Conservation (phyloP, 2,113 vertebrate species). For the Meleagris gallopavo region DNA sequence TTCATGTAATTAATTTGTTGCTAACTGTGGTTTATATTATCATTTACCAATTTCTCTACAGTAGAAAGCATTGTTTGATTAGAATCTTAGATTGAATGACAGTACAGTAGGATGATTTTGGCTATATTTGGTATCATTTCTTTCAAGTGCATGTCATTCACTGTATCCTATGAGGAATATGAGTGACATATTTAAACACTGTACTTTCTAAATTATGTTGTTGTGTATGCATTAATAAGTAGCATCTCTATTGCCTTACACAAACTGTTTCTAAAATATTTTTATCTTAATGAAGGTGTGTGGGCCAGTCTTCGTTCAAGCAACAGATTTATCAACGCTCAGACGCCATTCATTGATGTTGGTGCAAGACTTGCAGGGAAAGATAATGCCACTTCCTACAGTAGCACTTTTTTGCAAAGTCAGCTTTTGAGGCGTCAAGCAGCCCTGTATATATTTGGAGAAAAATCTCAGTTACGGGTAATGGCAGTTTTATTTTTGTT, state of each 20-base stretch:
- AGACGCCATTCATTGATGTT: constrained; percentile 82
- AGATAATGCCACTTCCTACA: constrained; percentile 85
- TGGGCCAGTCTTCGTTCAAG: constrained; percentile 97
- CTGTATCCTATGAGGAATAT: neutral
- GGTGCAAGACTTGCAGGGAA: constrained; percentile 90
- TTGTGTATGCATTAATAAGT: neutral
- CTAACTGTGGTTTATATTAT: neutral
- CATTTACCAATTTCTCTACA: neutral
- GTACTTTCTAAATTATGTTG: neutral
- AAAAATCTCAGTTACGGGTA: constrained; percentile 97
- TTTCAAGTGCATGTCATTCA: neutral
- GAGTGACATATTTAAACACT: neutral
- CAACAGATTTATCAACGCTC: constrained; percentile 88
- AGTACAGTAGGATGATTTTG: neutral
- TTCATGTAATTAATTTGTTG: neutral
- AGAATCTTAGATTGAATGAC: neutral
- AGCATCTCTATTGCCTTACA: neutral
- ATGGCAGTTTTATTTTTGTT: constrained; percentile 44
- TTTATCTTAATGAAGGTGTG: constrained; percentile 85
- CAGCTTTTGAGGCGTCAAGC: constrained; percentile 93
- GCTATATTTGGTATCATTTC: neutral
- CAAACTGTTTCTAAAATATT: neutral
- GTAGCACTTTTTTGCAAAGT: constrained; percentile 86
- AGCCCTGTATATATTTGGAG: constrained; percentile 95
- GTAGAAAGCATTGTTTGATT: neutral